Evolutionary conservation across 1,140 invertebrate species (phyloP), one percentile per base, ranked within the genome.

Genomic region (Euwallacea similis): DNA sequence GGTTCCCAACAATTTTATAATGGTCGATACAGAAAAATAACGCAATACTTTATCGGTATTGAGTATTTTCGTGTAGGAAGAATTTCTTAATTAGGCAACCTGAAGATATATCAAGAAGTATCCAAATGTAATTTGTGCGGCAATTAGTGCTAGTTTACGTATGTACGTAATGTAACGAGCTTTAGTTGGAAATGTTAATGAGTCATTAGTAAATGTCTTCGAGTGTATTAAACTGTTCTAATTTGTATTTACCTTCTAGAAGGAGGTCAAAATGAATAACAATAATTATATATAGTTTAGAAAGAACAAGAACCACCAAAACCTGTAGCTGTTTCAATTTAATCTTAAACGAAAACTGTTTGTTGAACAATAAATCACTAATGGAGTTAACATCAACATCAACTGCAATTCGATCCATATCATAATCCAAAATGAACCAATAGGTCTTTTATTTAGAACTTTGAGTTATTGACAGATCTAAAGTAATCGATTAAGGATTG

Each of bases 71-170:
- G 67, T 62, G 67, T 69, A 44, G 67, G 67, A 15, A 42, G 67
- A 62, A 62, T 69, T 69, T 44, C 47, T 69, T 62, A 69, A 69
- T 62, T 62, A 62, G 63, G 50, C 42, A 21, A 33, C 10, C 41
- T 10, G 13, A 50, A 66, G 11, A 58, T 66, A 66, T 44, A 66
- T 66, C 46, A 0, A 50, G 13, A 50, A 11, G 46, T 50, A 11
- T 10, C 41, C 9, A 33, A 66, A 33, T 43, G 64, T 66, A 66
- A 66, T 66, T 33, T 56, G 53, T 66, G 54, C 43, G 33, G 53
- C 56, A 42, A 55, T 66, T 66, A 66, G 54, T 13, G 54, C 47
- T 64, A 44, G 16, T 53, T 16, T n/a, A 11, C 13, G 63, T 54
- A 65, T 53, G 16, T 33, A 11, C 42, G 42, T 62, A 62, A 62